Conservation (phyloP, 1,140 invertebrate species). For the Palaemon carinicauda region DNA sequence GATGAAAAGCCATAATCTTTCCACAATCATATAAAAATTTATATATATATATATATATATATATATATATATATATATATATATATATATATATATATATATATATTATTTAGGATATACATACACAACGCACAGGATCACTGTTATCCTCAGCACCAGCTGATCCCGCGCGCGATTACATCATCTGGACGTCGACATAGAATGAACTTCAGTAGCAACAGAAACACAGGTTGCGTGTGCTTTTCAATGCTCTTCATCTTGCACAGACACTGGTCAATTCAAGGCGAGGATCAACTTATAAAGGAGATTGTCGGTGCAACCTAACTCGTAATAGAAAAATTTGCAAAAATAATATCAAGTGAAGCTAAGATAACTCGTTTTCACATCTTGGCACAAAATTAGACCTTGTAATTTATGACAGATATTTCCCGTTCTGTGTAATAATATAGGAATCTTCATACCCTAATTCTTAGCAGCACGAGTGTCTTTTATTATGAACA, state of each 20-base stretch:
- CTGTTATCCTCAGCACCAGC: not conserved
- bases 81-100: conserved; percentile 17
- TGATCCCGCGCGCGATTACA: not conserved
- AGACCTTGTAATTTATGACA: not conserved
- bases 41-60: too few relatives aligned
- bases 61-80: conserved; percentile 19
- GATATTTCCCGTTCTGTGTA: not conserved
- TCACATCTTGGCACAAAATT: conserved; percentile 36
- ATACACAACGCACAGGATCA: not conserved
- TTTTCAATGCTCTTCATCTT: too few relatives aligned
- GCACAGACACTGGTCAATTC: not conserved
- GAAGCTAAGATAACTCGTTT: not conserved
- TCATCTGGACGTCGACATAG: too few relatives aligned
- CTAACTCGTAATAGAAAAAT: not conserved
- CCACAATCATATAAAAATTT: conserved; percentile 7
- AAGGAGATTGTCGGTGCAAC: not conserved
- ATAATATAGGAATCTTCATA: not conserved
- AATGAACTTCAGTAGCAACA: too few relatives aligned
- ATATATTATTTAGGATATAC: conserved; percentile 34
- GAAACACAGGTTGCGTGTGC: too few relatives aligned
- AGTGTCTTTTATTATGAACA: not conserved
- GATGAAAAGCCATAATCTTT: conserved; percentile 9
- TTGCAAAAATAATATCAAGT: not conserved
- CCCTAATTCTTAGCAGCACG: too few relatives aligned
- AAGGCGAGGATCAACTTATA: not conserved